A percentile compares a stretch with the other conserved stretches of the same genome.
phyloP scores from a whole-genome alignment of 2,797 vertebrate genomes.

The Alfaro cultratus region DNA sequence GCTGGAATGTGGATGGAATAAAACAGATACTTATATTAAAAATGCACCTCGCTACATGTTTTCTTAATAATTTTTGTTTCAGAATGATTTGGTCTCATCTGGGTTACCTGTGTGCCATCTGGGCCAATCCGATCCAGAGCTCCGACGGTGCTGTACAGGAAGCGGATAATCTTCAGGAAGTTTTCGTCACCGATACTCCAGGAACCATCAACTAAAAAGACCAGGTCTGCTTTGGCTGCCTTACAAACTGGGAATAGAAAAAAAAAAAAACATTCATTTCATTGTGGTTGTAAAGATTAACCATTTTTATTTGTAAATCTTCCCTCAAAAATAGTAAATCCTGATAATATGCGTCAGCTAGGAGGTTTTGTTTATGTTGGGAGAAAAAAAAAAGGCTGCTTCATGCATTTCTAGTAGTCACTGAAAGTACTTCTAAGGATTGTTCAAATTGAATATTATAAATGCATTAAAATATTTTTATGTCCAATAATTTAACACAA shows the following conservation, averaged over 20 bases:
- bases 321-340: not conserved
- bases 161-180: constrained; percentile 94
- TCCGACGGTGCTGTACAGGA: constrained; percentile 91
- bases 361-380: not conserved
- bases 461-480: not conserved
- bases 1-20: not conserved
- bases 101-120: constrained; percentile 89
- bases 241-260: constrained; percentile 84
- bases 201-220: constrained; percentile 95
- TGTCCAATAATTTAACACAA: not conserved
- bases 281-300: not conserved
- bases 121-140: constrained; percentile 91
- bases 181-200: constrained; percentile 98
- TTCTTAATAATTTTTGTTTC: not conserved
- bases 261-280: not conserved
- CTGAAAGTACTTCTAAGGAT: not conserved
- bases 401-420: not conserved
- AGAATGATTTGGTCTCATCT: not conserved
- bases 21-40: not conserved
- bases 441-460: not conserved
- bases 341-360: not conserved
- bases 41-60: not conserved
- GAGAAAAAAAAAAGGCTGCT: not conserved
- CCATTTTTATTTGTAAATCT: not conserved
- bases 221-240: constrained; percentile 93